These are phyloP conservation scores for Amphipoea oculea DNA, from an alignment of 2,888 invertebrate species.

Conservation along the genomic window DNA sequence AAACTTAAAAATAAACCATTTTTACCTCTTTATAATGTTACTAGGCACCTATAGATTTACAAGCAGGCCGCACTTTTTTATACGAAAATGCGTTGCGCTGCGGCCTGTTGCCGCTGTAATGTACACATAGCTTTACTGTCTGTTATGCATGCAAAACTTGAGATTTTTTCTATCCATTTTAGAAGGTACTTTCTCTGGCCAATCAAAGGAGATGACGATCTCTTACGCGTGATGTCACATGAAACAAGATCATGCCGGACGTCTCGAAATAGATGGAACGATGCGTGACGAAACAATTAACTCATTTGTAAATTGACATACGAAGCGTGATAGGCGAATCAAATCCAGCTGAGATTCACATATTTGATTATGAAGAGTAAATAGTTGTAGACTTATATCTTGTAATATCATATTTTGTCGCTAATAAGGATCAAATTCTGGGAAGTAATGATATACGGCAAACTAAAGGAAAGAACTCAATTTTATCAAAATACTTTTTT, in stretches of 20 bases:
- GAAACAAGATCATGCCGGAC: constrained; percentile 52
- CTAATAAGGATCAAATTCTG: too few relatives aligned
- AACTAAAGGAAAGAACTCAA: too few relatives aligned
- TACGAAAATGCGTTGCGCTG: background rate
- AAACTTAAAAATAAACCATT: background rate
- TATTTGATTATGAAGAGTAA: constrained; percentile 20
- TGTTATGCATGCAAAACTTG: background rate
- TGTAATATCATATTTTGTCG: too few relatives aligned
- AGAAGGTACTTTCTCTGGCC: constrained; percentile 37
- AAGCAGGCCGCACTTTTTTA: background rate
- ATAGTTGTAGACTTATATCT: too few relatives aligned
- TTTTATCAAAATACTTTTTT: too few relatives aligned
- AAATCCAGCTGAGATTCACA: constrained; percentile 25
- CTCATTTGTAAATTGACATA: constrained; percentile 49
- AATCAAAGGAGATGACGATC: constrained; percentile 53
- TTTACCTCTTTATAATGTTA: too few relatives aligned
- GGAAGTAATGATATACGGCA: too few relatives aligned
- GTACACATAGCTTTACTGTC: background rate
- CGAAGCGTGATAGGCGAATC: constrained; percentile 25
- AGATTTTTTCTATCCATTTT: background rate
- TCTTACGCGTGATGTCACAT: constrained; percentile 44
- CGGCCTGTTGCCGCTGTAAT: background rate
- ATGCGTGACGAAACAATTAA: constrained; percentile 48
- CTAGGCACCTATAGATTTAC: background rate
- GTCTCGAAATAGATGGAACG: constrained; percentile 56